Conservation (phyloP, 37 sponge, comb jelly and placozoan species). For the Agelas oroides region DNA sequence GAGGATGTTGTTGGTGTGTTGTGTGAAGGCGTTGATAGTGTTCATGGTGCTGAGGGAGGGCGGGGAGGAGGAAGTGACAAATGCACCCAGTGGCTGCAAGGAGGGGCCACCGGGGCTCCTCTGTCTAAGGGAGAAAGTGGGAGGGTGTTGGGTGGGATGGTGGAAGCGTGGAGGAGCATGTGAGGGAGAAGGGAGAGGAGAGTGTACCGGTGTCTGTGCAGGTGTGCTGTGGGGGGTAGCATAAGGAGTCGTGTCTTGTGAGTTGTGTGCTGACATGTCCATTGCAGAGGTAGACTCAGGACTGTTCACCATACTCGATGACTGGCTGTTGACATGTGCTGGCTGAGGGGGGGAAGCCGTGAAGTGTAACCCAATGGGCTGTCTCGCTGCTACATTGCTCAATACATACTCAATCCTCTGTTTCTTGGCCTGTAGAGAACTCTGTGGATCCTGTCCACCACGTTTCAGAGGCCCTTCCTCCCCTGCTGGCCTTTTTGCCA, state of each 20-base stretch:
- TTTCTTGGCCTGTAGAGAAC: neutral
- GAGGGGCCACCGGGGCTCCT: too few species aligned
- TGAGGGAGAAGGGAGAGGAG: constrained; percentile 62
- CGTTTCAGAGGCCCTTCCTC: neutral
- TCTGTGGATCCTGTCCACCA: neutral
- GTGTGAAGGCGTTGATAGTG: constrained; percentile 3
- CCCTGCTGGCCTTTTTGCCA: constrained; percentile 1
- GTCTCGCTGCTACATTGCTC: neutral
- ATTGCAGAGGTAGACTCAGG: neutral
- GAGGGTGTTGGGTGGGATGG: constrained; percentile 24
- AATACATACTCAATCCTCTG: neutral
- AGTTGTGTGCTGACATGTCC: constrained; percentile 5
- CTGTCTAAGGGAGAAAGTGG: neutral
- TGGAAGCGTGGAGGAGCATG: constrained; percentile 1
- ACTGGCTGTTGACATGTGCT: constrained; percentile 8
- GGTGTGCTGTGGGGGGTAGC: constrained; percentile 63
- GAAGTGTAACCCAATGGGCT: neutral
- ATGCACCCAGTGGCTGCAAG: neutral
- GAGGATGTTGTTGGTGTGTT: neutral
- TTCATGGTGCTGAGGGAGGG: neutral
- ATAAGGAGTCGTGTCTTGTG: constrained; percentile 62
- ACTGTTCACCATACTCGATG: constrained; percentile 34
- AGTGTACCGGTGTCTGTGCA: constrained; percentile 57
- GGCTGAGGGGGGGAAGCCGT: constrained; percentile 8
- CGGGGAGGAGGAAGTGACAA: neutral